These are phyloP conservation scores for Achroia grisella DNA, from an alignment of 1,140 invertebrate species.

Conservation along the genomic window DNA sequence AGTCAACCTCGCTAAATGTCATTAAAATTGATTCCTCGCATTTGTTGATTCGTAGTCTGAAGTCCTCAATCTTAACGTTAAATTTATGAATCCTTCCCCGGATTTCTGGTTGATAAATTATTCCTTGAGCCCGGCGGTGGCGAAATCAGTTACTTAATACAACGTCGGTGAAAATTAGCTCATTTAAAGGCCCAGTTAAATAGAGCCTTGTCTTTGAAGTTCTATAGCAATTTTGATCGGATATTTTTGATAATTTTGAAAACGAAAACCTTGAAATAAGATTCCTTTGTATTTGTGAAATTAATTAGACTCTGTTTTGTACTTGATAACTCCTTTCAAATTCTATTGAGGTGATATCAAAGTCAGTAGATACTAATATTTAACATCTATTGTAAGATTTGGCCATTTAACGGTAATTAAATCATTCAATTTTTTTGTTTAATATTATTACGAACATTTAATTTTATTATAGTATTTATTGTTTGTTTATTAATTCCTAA, in stretches of 20 bases:
- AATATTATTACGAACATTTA: too few species aligned
- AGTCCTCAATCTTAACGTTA: constrained; percentile 1
- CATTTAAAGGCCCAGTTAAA: background rate
- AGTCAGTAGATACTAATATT: too few species aligned
- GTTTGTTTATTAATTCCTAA: too few species aligned
- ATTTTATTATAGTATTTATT: too few species aligned
- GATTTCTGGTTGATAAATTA: constrained; percentile 6
- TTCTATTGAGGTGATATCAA: too few species aligned
- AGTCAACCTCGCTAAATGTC: too few species aligned
- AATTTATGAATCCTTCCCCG: constrained; percentile 7
- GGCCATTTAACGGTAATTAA: too few species aligned
- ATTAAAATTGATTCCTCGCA: background rate
- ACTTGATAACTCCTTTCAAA: too few species aligned
- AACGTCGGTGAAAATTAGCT: constrained; percentile 5
- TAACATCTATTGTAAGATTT: too few species aligned
- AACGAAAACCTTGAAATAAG: background rate
- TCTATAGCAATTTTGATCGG: background rate
- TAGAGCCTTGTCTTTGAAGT: background rate
- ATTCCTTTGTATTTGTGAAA: background rate
- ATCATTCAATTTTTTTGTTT: too few species aligned
- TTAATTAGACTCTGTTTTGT: background rate
- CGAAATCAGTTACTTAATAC: constrained; percentile 7
- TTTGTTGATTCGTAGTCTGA: background rate
- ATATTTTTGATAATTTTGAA: constrained; percentile 1
- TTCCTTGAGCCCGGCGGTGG: background rate